Conservation (phyloP, 2,797 vertebrate species). For the Clarias laeviceps region DNA sequence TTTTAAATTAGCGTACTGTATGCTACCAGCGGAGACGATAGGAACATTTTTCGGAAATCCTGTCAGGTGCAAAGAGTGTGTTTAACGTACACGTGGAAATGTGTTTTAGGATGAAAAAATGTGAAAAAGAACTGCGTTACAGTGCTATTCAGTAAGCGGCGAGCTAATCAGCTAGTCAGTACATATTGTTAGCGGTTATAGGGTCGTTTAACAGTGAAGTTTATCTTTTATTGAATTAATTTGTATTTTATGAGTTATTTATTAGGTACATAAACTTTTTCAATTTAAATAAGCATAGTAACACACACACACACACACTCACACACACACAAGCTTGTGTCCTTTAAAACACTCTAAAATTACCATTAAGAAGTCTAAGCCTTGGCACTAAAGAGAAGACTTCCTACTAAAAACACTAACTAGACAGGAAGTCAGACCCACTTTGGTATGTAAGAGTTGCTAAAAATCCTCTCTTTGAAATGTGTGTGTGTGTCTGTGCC, state of each 20-base stretch:
- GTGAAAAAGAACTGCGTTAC: background rate
- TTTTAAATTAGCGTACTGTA: background rate
- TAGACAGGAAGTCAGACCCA: conserved; percentile 16
- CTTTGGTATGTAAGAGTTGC: conserved; percentile 24
- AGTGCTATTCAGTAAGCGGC: too few species aligned
- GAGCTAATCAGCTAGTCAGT: background rate
- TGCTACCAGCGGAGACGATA: background rate
- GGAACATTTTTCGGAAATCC: background rate
- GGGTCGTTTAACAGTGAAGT: background rate
- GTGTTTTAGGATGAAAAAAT: background rate
- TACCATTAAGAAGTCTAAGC: background rate
- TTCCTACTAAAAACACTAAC: background rate
- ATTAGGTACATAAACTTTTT: background rate
- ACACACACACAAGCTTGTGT: background rate
- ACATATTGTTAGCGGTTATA: background rate
- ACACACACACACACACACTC: conserved; percentile 4
- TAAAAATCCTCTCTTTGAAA: conserved; percentile 19
- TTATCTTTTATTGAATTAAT: background rate
- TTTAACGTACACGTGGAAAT: background rate
- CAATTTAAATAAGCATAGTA: background rate
- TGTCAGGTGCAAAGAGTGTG: background rate
- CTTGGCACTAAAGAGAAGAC: background rate
- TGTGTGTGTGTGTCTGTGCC: conserved; percentile 11
- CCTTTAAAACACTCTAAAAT: background rate
- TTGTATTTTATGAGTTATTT: background rate